Evolutionary conservation across 2,888 invertebrate genomes (phyloP), one percentile per base, ranked within the genome.

Genomic region (Oxycera nigricornis): DNA sequence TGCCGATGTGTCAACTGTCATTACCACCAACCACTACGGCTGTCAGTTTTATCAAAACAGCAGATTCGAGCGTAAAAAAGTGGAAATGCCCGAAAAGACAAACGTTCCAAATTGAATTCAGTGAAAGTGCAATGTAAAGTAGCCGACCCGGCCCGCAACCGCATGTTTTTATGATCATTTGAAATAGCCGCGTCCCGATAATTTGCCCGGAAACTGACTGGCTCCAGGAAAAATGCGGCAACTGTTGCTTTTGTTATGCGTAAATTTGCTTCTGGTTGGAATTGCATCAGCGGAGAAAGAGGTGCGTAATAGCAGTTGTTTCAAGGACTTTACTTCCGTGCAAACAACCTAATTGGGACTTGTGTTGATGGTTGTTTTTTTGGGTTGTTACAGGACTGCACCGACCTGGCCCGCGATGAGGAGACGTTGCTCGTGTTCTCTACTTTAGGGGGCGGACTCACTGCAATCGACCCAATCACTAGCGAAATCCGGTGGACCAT

Each of bases 401-500:
- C 91, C 3, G 92, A 91, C 80, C 82, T 92, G 79, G 91, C 91
- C 57, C 87, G 90, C 76, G 90, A 90, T 79, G 91, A 92, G 82
- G 92, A 92, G 81, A 88, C 92, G 78, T 87, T 94, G 55, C 86
- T 98, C 79, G 89, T 98, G 77, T 92, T 97, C 82, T 95, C 97
- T 57, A 98, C 98, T 61, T 88, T 98, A 79, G 96, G 96, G 82
- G 98, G 98, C 78, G 92, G 92, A 77, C 90, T 98, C 82, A 91
- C 94, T 78, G 97, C 96, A n/a, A 89, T 98, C 62, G 94, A 95
- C 81, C 92, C 93, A 79, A 87, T 90, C 78, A 91, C 94, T 73
- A 98, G 98, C 75, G 89, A 91, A 81, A 89, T 94, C 79, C 90
- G 92, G 80, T 98, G 98, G 98, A 92, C 91, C 81, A 89, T 97